Conservation (phyloP, 2,888 invertebrate genomes). For the Athalia rosae region DNA sequence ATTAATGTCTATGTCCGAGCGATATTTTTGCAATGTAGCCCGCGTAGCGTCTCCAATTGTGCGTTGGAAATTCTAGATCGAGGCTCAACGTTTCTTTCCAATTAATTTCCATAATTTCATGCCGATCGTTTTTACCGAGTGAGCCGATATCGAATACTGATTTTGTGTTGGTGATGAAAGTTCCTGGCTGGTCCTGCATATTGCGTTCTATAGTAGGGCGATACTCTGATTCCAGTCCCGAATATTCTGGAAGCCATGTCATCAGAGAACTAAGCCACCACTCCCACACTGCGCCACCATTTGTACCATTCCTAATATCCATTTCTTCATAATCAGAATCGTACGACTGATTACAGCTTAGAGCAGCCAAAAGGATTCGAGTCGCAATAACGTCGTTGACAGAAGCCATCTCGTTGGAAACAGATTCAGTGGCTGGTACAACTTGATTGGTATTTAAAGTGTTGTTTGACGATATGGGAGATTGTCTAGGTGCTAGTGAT, state of each 20-base stretch:
- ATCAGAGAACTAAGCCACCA: conserved; percentile 66
- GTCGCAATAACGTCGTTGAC: conserved; percentile 34
- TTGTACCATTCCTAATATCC: conserved; percentile 41
- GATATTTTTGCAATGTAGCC: conserved; percentile 58
- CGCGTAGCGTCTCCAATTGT: conserved; percentile 64
- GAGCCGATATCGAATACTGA: conserved; percentile 53
- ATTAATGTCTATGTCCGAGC: conserved; percentile 57
- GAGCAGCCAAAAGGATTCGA: conserved; percentile 26
- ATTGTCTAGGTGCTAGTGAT: conserved; percentile 56
- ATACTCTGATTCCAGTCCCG: conserved; percentile 49
- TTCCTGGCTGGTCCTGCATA: conserved; percentile 21
- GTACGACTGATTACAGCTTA: conserved; percentile 41
- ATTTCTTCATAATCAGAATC: conserved; percentile 44
- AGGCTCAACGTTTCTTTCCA: conserved; percentile 61
- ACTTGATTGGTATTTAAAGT: background rate
- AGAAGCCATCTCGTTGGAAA: conserved; percentile 39
- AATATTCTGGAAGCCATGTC: conserved; percentile 63
- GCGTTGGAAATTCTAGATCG: conserved; percentile 57
- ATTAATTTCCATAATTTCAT: conserved; percentile 60
- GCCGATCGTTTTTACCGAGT: conserved; percentile 50
- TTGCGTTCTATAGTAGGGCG: conserved; percentile 18
- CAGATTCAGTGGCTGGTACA: conserved; percentile 41
- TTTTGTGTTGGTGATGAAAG: conserved; percentile 54
- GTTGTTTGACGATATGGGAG: conserved; percentile 10
- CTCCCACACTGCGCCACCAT: conserved; percentile 54